Evolutionary conservation across 1,140 invertebrate species (phyloP).

Genomic region (Drosophila bocki): DNA sequence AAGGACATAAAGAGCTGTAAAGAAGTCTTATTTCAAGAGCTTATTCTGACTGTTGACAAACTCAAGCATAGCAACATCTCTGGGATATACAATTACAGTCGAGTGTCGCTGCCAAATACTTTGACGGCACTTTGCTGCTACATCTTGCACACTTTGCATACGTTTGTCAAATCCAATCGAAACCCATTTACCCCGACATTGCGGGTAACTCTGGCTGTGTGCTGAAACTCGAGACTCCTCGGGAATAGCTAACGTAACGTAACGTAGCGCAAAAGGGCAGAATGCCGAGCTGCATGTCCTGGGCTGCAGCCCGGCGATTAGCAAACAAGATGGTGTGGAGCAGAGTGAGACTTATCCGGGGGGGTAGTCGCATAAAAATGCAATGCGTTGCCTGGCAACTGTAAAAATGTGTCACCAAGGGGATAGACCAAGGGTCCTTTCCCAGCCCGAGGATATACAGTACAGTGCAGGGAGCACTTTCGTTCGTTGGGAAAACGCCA

Average conservation of each 20-base stretch:
- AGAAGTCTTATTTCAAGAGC: neutral
- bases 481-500: constrained; percentile 39
- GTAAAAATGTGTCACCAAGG: constrained; percentile 54
- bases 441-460: constrained; percentile 10
- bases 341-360: constrained; percentile 50
- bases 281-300: constrained; percentile 18
- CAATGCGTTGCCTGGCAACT: constrained; percentile 59
- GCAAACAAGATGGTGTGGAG: constrained; percentile 64
- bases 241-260: constrained; percentile 49
- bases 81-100: constrained; percentile 27
- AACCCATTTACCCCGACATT: constrained; percentile 23
- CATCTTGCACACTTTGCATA: constrained; percentile 43
- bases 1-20: neutral
- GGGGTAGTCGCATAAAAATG: constrained; percentile 58
- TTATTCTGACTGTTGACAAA: neutral
- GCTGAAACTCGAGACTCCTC: constrained; percentile 63
- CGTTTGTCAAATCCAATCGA: constrained; percentile 46
- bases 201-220: neutral
- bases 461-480: constrained; percentile 29
- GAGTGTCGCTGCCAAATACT: constrained; percentile 24
- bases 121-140: constrained; percentile 30
- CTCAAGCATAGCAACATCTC: neutral
- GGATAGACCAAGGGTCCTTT: constrained; percentile 8
- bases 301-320: constrained; percentile 59
- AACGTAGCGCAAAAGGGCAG: constrained; percentile 4